These are phyloP conservation scores for Sterrhoptilus dennistouni DNA, from an alignment of 2,113 vertebrate species.

Conservation along the genomic window DNA sequence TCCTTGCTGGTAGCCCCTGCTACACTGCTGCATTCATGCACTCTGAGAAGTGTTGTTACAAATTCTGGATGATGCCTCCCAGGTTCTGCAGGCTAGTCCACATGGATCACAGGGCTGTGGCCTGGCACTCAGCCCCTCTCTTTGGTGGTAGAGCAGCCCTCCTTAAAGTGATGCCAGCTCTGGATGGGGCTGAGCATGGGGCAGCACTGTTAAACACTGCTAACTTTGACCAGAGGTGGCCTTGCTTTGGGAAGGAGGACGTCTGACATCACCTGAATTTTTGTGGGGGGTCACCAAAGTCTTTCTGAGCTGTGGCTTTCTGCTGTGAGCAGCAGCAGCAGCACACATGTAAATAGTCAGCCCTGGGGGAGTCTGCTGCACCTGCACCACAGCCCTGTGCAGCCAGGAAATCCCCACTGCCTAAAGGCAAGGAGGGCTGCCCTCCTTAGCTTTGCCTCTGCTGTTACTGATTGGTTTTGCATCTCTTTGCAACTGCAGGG, in stretches of 20 bases:
- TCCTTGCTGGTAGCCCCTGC: background rate
- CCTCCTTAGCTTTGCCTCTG: fast-evolving
- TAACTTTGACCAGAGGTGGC: background rate
- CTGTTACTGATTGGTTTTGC: background rate
- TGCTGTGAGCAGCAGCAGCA: background rate
- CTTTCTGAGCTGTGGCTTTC: background rate
- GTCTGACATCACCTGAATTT: background rate
- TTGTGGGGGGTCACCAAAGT: background rate
- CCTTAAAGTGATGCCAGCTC: fast-evolving
- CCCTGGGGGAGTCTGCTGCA: background rate
- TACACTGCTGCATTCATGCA: fast-evolving
- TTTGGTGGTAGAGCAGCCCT: background rate
- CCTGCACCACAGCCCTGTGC: fast-evolving
- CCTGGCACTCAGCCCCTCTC: background rate
- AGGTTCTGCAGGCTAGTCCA: background rate
- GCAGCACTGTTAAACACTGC: fast-evolving
- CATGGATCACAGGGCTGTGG: fast-evolving
- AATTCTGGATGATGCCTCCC: background rate
- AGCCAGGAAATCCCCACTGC: background rate
- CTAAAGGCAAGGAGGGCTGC: background rate
- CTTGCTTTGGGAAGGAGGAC: background rate
- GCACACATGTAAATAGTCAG: background rate
- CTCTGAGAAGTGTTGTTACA: background rate
- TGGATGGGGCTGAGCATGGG: background rate
- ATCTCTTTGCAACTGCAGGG: background rate